Base-by-base conservation (phyloP, 2,888 invertebrate species). In the Meta bourneti region DNA sequence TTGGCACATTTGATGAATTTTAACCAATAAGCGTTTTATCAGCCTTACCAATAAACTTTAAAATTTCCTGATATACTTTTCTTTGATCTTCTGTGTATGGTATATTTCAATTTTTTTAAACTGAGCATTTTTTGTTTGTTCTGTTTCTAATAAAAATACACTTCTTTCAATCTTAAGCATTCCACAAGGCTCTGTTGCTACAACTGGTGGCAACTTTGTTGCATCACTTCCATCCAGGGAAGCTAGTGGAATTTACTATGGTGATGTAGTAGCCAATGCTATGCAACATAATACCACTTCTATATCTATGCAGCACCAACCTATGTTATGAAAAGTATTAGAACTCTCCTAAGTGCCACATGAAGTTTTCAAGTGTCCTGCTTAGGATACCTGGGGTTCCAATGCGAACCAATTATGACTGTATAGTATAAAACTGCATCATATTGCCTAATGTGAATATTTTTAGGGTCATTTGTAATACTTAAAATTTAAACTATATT, bases 311-410 rank as follows among this genome's bases (percentile, higher is more conserved):
- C 83, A 89, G 13, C 90, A 90, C 48, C 91, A 92, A 19, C 91
- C 91, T n/a, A 89, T 92, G 91, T 92, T 89, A 84, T 92, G 91
- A 92, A 61, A 72, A 11, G 49, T n/a, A 34, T 71, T 52, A n/a
- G 20, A 49, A 52, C 19, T 71, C 9, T 88, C 72, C 72, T 82
- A 87, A 83, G 85, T 86, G 90, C 78, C 78, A 84, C 83, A 69
- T 69, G 20, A 72, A 78, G 70, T 84, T 87, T 72, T 70, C 54
- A 87, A 75, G 77, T 87, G 71, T 71, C 82, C 61, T 75, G 77
- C 91, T 87, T 83, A 83, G 87, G 74, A 61, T 69, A 20, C 34
- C 79, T 69, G 20, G 6, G 49, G 49, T n/a, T 83, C 34, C 72
- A 90, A 49, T 61, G n/a, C 61, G 77, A 71, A 70, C 51, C 69